These are phyloP conservation scores for Heteractis magnifica DNA, from an alignment of 92 coral and sea anemone genomes.

Conservation along the genomic window DNA sequence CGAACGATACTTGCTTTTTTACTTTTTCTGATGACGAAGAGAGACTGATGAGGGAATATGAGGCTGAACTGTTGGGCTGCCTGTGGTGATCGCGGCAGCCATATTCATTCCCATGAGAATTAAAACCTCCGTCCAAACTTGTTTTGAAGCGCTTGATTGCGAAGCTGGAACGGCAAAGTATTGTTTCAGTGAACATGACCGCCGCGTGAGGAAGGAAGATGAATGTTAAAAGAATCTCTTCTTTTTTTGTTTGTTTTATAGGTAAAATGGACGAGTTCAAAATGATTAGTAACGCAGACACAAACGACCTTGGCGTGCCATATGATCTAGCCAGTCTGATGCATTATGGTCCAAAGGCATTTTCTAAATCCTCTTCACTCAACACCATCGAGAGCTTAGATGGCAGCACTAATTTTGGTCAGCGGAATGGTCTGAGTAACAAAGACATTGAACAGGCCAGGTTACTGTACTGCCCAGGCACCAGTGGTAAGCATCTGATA, in stretches of 20 bases:
- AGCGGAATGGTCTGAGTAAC: slow-evolving; percentile 25
- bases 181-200: not conserved
- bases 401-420: slow-evolving; percentile 37
- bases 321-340: slow-evolving; percentile 38
- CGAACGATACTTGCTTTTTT: no score
- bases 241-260: not conserved
- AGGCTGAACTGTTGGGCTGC: no score
- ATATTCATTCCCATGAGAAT: no score
- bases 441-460: slow-evolving; percentile 33
- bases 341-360: slow-evolving; percentile 31
- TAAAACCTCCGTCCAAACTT: no score
- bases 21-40: no score
- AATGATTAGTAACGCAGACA: slow-evolving; percentile 16
- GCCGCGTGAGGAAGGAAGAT: not conserved
- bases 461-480: slow-evolving; percentile 26
- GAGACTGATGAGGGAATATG: no score
- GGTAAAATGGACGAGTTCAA: slow-evolving; percentile 19
- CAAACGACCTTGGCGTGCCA: slow-evolving; percentile 23
- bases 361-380: not conserved
- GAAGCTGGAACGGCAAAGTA: no score
- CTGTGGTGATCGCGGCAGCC: no score
- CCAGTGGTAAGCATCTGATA: slow-evolving; percentile 3
- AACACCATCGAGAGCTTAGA: slow-evolving; percentile 27
- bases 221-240: not conserved
- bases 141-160: no score